Conservation (phyloP, 1,140 invertebrate species). For the Drosophila serrata region DNA sequence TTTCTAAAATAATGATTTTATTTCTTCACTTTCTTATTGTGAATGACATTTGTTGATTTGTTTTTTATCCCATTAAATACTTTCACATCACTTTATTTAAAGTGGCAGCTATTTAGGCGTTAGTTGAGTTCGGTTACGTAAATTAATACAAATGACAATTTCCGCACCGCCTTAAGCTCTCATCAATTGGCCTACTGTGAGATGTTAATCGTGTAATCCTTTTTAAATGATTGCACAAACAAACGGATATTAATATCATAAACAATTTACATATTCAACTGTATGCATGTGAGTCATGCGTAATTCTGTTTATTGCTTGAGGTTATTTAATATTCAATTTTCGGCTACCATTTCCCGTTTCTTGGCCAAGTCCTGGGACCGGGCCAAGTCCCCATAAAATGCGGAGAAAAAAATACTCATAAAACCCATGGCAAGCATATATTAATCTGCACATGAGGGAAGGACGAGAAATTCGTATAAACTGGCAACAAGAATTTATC, state of each 20-base stretch:
- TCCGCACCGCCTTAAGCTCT: slow-evolving; percentile 55
- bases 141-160: slow-evolving; percentile 70
- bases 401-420: slow-evolving; percentile 52
- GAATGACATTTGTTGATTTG: slow-evolving; percentile 33
- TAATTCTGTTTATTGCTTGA: slow-evolving; percentile 50
- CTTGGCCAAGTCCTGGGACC: slow-evolving; percentile 13
- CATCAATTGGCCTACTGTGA: slow-evolving; percentile 52
- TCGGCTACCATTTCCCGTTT: slow-evolving; percentile 29
- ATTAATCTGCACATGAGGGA: slow-evolving; percentile 53
- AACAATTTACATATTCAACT: slow-evolving; percentile 61
- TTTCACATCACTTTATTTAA: slow-evolving; percentile 27
- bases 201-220: slow-evolving; percentile 65
- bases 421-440: slow-evolving; percentile 62
- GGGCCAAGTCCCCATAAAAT: slow-evolving; percentile 35
- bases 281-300: slow-evolving; percentile 4
- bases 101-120: slow-evolving; percentile 22
- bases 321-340: slow-evolving; percentile 74
- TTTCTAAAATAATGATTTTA: not conserved
- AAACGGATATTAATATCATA: slow-evolving; percentile 75
- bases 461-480: slow-evolving; percentile 4
- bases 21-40: not conserved
- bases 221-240: slow-evolving; percentile 64
- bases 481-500: slow-evolving; percentile 29
- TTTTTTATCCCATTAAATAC: slow-evolving; percentile 30
- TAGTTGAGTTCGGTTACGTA: not conserved